Percentiles rank a stretch among this genome's conserved stretches.
Conservation (phyloP, 2,797 vertebrate genomes). For the Karalla daura region DNA sequence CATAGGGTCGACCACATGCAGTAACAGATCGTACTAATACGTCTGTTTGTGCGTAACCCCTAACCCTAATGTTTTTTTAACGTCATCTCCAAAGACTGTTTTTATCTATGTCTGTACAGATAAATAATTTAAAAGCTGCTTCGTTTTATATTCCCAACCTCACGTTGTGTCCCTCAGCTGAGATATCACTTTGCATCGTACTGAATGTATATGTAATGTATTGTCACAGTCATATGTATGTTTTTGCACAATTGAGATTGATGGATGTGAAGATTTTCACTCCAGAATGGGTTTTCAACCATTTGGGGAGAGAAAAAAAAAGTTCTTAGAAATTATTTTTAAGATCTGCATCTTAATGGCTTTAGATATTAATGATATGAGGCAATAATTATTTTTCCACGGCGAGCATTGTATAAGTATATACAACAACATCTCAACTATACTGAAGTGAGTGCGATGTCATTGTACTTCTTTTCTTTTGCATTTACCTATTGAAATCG, state of each 20-base stretch:
- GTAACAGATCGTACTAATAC: background rate
- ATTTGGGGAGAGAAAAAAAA: constrained; percentile 7
- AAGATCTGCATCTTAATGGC: background rate
- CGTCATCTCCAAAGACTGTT: constrained; percentile 27
- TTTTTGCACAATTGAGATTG: constrained; percentile 24
- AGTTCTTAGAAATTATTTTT: background rate
- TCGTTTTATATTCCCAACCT: constrained; percentile 30
- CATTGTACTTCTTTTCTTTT: constrained; percentile 4
- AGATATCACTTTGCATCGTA: constrained; percentile 22
- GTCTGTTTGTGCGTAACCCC: constrained; percentile 12
- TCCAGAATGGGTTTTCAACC: background rate
- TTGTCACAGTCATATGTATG: constrained; percentile 21
- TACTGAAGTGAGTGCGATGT: background rate
- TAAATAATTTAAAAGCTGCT: constrained; percentile 46
- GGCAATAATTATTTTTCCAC: background rate
- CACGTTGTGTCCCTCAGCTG: background rate
- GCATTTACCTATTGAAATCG: background rate
- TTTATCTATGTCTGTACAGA: constrained; percentile 40
- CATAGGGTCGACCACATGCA: background rate
- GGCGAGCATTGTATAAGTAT: constrained; percentile 5
- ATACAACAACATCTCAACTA: constrained; percentile 2
- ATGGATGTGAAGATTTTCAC: constrained; percentile 17
- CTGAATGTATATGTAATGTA: constrained; percentile 24
- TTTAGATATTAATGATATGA: constrained; percentile 7
- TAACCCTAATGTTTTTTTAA: background rate